Conservation (phyloP, 2,888 invertebrate genomes). For the Drosophila setosimentum region DNA sequence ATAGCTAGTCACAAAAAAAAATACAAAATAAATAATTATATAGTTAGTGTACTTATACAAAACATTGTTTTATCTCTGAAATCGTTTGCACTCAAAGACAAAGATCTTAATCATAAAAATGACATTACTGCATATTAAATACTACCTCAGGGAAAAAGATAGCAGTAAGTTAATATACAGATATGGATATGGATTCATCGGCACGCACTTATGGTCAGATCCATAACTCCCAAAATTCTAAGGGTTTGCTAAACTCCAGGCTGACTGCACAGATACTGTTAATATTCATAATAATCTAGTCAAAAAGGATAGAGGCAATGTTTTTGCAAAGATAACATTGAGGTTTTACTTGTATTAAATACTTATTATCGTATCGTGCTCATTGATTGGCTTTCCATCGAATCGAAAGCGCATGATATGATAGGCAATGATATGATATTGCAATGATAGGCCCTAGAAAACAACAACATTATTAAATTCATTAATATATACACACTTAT, state of each 20-base stretch:
- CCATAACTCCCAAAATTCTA: too few relatives aligned
- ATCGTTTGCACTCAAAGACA: not conserved
- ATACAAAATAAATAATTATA: not conserved
- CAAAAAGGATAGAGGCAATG: not conserved
- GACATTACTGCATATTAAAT: not conserved
- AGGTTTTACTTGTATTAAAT: not conserved
- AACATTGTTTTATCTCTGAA: not conserved
- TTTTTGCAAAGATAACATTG: not conserved
- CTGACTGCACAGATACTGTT: not conserved
- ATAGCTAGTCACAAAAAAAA: constrained; percentile 21
- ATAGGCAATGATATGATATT: too few relatives aligned
- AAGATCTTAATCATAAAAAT: not conserved
- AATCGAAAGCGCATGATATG: too few relatives aligned
- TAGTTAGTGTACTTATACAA: constrained; percentile 4
- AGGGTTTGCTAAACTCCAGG: not conserved
- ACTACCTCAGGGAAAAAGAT: not conserved
- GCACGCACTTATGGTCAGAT: not conserved
- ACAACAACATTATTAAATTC: too few relatives aligned
- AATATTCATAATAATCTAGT: not conserved
- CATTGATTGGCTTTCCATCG: too few relatives aligned
- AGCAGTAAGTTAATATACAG: not conserved
- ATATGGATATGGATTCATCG: not conserved
- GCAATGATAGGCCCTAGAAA: not conserved
- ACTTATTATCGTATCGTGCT: not conserved
- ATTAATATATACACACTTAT: not conserved